Evolutionary conservation across 2,888 invertebrate species (phyloP), one percentile per base, ranked within the genome.

Genomic region (Eurytoma californica): DNA sequence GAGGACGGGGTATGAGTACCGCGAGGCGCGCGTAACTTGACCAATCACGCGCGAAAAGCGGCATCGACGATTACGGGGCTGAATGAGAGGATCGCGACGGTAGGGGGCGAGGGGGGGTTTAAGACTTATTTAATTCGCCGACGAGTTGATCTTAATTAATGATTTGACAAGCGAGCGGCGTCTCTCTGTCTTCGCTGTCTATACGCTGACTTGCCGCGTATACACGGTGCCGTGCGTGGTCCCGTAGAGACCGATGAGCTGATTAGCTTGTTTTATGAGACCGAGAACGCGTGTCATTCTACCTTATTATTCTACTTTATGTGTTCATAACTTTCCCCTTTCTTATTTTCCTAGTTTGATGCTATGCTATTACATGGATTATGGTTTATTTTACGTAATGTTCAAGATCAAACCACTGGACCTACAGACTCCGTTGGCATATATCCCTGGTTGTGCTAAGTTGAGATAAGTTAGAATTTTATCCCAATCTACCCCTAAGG

Each of bases 91-190:
- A n/a, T 24, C 18, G 61, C 20, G 12, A 24, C 20, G 28, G 72
- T 20, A 20, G 16, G 4, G 66, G 65, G 12, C 1, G 24, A 9
- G 24, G n/a, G 14, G 28, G 28, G 14, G 9, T 58, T 39, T 74
- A 74, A 73, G 73, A 58, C 73, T 80, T 77, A 77, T 80, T 80
- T 77, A 80, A 80, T 80, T 77, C 80, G 77, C 61, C 67, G 73
- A 49, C 60, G 63, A 63, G 39, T 80, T 63, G 78, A 78, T 80
- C 74, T 78, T 80, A 80, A 80, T 80, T 80, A 78, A 78, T 78
- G 78, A 75, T 75, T 78, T 80, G 74, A 75, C 78, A 70, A 74
- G 60, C 53, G 30, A 70, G 3, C 69, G 72, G 63, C 57, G 53
- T 28, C 51, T 68, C 49, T 18, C 60, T 70, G 58, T 70, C 60